Evolutionary conservation across 2,797 vertebrate genomes (phyloP), one percentile per base, ranked within the genome.

Genomic region (Sebastes kiyomatsui): DNA sequence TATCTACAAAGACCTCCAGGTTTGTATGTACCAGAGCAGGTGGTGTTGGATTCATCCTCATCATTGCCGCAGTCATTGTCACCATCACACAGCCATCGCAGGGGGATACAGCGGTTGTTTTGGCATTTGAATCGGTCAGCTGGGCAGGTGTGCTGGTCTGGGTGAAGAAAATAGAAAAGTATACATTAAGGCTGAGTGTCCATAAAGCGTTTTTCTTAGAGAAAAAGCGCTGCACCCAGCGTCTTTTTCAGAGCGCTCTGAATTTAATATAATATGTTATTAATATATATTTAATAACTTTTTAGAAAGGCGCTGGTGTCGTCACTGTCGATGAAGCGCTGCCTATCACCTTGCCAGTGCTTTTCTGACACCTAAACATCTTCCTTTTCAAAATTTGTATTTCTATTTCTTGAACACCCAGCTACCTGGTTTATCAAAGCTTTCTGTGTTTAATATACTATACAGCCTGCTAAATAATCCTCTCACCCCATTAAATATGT

Each of bases 51-150:
- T 84, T 99, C 98, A 0, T 99, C 98, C 84, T 99, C 98, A 0
- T 97, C 97, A 49, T 98, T 98, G 14, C 98, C 98, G 0, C 98
- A 99, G 94, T 99, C 98, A 0, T 99, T 99, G 94, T 99, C 98
- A 0, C 98, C 98, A 0, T 99, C 98, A 11, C 98, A 99, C 25
- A 99, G 96, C 98, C 98, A 99, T 79, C 98, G 96, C 92, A 97
- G 97, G 22, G 98, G 98, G 86, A 99, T 99, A 77, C 98, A 99
- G 62, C 98, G 97, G 90, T 99, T 99, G 92, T 98, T 99, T 90
- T 98, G 96, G 75, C 98, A 99, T 89, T 99, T 99, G 92, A 99
- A 99, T 7, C 98, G 95, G 90, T 99, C 98, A 0, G 97, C 96
- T 8, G 98, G 98, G 80, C 98, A 99, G 4, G 98, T 99, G 94